Percentiles rank a stretch among this genome's conserved stretches.
Evolutionary conservation across 2,113 vertebrate genomes (phyloP).

Genomic region (Seriola quinqueradiata): DNA sequence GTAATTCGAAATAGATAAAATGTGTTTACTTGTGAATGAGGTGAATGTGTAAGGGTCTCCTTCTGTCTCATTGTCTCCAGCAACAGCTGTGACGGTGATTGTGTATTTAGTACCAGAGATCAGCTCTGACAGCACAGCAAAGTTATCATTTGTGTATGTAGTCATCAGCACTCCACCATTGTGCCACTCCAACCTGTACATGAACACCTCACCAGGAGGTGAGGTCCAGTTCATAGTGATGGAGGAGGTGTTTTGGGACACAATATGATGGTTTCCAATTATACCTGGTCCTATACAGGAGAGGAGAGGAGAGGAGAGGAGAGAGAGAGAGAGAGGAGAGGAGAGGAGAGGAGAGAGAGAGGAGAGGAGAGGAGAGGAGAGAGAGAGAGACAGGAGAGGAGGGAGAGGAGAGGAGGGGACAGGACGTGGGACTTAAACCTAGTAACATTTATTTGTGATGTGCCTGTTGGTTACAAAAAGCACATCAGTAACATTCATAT

Average conservation of each 20-base stretch:
- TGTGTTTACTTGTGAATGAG: conserved; percentile 23
- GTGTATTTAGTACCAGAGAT: conserved; percentile 43
- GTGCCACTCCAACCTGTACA: conserved; percentile 34
- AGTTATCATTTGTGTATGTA: background rate
- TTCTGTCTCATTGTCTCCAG: conserved; percentile 22
- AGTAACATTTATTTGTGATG: background rate
- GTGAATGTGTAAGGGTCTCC: background rate
- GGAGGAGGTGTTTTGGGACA: conserved; percentile 6
- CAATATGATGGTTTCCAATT: background rate
- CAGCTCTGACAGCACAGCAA: conserved; percentile 29
- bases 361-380: no score
- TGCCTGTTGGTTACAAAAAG: background rate
- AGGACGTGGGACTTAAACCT: background rate
- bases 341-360: no score
- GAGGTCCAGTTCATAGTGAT: conserved; percentile 42
- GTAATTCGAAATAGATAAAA: background rate
- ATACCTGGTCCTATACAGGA: background rate
- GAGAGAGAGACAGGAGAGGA: no score
- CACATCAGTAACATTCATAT: background rate
- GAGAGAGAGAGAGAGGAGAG: background rate
- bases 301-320: background rate
- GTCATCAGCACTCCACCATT: background rate
- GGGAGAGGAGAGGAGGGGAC: no score
- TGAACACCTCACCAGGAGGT: conserved; percentile 26
- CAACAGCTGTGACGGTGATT: conserved; percentile 30